Conservation (phyloP, 2,113 vertebrate species). For the Podarcis cretensis region DNA sequence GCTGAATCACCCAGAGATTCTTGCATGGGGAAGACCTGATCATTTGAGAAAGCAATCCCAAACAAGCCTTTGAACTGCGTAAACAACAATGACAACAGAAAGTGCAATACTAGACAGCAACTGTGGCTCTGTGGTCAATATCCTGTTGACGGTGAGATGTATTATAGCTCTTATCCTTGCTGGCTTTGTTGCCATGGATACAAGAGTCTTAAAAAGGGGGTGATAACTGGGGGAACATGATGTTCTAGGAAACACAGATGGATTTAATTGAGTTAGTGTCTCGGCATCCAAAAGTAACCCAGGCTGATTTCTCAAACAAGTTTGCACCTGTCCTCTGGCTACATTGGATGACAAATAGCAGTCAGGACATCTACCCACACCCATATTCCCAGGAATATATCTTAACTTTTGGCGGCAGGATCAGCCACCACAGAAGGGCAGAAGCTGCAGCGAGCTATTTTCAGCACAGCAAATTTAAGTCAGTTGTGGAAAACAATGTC, state of each 20-base stretch:
- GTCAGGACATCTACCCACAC: neutral
- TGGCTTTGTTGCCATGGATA: neutral
- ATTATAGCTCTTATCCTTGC: neutral
- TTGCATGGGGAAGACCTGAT: neutral
- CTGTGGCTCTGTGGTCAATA: neutral
- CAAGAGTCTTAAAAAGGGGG: neutral
- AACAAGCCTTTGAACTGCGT: neutral
- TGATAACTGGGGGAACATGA: neutral
- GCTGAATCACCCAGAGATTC: neutral
- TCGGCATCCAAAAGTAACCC: neutral
- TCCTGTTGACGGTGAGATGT: neutral
- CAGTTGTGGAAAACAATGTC: neutral
- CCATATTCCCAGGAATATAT: neutral
- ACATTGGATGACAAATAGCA: neutral
- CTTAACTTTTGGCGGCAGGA: no score
- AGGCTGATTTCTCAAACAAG: neutral
- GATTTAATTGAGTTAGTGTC: neutral
- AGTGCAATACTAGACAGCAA: neutral
- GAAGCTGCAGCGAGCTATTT: neutral
- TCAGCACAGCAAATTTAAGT: neutral
- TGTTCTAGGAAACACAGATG: neutral
- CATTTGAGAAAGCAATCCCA: neutral
- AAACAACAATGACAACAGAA: neutral
- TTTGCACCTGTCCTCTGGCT: neutral
- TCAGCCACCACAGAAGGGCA: neutral